A percentile compares a stretch with the other conserved stretches of the same genome.
These are phyloP conservation scores for Plagodis dolabraria DNA, from an alignment of 2,888 invertebrate genomes.

Conservation along the genomic window DNA sequence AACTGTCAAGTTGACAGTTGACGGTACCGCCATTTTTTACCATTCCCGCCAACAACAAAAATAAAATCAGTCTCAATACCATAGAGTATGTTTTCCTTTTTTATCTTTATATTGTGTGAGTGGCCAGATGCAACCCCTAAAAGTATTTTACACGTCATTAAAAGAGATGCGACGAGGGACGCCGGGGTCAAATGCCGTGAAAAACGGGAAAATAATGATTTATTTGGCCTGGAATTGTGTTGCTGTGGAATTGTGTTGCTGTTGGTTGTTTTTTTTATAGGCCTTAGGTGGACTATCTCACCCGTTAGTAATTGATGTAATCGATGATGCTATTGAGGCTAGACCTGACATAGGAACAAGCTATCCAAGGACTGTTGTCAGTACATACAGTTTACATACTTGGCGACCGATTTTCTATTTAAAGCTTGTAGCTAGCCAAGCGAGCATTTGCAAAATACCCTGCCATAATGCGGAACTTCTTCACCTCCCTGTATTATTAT, in stretches of 20 bases:
- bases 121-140: constrained; percentile 45
- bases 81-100: constrained; percentile 41
- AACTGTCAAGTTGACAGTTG: constrained; percentile 77
- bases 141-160: constrained; percentile 75
- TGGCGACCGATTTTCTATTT: too few relatives aligned
- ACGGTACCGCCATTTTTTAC: constrained; percentile 49
- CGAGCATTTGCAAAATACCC: too few relatives aligned
- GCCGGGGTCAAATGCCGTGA: constrained; percentile 68
- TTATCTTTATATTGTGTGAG: constrained; percentile 39
- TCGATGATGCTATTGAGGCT: too few relatives aligned
- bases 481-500: too few relatives aligned
- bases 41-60: constrained; percentile 45
- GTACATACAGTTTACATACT: too few relatives aligned
- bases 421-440: too few relatives aligned
- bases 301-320: too few relatives aligned
- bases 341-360: too few relatives aligned
- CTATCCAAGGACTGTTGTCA: too few relatives aligned
- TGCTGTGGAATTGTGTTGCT: constrained; percentile 18
- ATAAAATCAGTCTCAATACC: constrained; percentile 25
- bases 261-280: constrained; percentile 2
- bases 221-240: constrained; percentile 25
- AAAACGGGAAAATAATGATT: constrained; percentile 69
- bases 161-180: constrained; percentile 52
- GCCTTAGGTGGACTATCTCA: too few relatives aligned
- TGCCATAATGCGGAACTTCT: too few relatives aligned